A percentile compares a stretch with the other conserved stretches of the same genome.
Evolutionary conservation across 2,113 vertebrate genomes (phyloP).

Genomic region (Barbus barbus): DNA sequence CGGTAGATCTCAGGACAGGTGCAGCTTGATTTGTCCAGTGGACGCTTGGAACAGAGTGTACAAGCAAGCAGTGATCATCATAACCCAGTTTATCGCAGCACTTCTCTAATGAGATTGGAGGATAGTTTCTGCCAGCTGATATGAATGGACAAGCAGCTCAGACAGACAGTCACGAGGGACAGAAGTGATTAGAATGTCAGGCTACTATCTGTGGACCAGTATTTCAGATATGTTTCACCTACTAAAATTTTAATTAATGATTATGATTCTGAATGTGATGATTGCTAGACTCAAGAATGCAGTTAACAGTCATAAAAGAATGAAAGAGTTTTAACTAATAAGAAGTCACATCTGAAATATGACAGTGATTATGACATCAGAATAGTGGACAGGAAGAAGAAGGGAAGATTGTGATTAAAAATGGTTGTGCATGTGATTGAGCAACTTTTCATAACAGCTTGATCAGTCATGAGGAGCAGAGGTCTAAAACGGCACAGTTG

Average conservation of each 20-base stretch:
- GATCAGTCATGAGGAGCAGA: too few relatives aligned
- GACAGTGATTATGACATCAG: background rate
- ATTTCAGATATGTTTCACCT: background rate
- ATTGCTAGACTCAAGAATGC: background rate
- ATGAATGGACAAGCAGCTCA: conserved; percentile 9
- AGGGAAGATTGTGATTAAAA: background rate
- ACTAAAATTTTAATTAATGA: too few relatives aligned
- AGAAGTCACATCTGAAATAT: background rate
- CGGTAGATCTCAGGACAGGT: background rate
- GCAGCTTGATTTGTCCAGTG: background rate
- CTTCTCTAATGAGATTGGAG: conserved; percentile 50
- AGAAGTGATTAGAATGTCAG: too few relatives aligned
- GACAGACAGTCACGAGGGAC: background rate
- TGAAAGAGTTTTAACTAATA: too few relatives aligned
- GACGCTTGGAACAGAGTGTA: conserved; percentile 9
- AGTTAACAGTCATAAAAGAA: background rate
- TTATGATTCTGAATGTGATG: background rate
- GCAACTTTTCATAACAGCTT: too few relatives aligned
- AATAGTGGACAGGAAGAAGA: background rate
- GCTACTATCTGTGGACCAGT: too few relatives aligned
- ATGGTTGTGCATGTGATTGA: background rate
- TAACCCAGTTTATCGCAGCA: conserved; percentile 39
- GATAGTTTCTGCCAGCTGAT: conserved; percentile 24
- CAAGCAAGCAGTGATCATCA: conserved; percentile 17
- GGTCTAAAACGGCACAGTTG: too few relatives aligned